Evolutionary conservation across 2,888 invertebrate genomes (phyloP).

Genomic region (Agonopterix heracliana): DNA sequence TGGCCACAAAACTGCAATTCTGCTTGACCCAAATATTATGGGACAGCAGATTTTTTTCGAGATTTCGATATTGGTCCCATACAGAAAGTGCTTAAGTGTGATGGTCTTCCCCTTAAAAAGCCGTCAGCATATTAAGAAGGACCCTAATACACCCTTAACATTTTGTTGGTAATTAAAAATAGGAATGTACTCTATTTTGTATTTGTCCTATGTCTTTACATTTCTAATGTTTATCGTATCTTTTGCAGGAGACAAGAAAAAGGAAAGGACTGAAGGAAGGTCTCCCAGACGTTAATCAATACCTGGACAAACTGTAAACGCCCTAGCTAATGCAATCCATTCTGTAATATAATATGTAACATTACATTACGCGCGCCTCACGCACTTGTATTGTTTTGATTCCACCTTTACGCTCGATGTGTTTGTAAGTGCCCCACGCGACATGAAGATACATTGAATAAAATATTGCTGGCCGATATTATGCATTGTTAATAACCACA

Average conservation of each 20-base stretch:
- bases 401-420: slow-evolving; percentile 39
- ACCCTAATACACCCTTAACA: too few relatives aligned
- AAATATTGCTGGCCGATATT: slow-evolving; percentile 51
- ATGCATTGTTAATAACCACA: slow-evolving; percentile 40
- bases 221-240: slow-evolving; percentile 13
- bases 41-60: too few relatives aligned
- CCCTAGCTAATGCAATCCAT: slow-evolving; percentile 63
- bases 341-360: slow-evolving; percentile 72
- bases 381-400: slow-evolving; percentile 44
- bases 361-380: slow-evolving; percentile 59
- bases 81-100: too few relatives aligned
- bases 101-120: too few relatives aligned
- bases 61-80: too few relatives aligned
- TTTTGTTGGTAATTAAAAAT: too few relatives aligned
- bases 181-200: too few relatives aligned
- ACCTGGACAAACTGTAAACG: slow-evolving; percentile 98
- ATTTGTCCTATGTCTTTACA: not conserved
- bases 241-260: slow-evolving; percentile 92
- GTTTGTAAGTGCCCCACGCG: slow-evolving; percentile 34
- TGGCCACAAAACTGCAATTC: too few relatives aligned
- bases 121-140: too few relatives aligned
- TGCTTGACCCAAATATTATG: too few relatives aligned
- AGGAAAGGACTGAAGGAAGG: slow-evolving; percentile 99
- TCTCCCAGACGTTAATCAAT: slow-evolving; percentile 95
- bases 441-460: slow-evolving; percentile 25